These are phyloP conservation scores for Regulus satrapa DNA, from an alignment of 2,113 vertebrate species.

Conservation along the genomic window DNA sequence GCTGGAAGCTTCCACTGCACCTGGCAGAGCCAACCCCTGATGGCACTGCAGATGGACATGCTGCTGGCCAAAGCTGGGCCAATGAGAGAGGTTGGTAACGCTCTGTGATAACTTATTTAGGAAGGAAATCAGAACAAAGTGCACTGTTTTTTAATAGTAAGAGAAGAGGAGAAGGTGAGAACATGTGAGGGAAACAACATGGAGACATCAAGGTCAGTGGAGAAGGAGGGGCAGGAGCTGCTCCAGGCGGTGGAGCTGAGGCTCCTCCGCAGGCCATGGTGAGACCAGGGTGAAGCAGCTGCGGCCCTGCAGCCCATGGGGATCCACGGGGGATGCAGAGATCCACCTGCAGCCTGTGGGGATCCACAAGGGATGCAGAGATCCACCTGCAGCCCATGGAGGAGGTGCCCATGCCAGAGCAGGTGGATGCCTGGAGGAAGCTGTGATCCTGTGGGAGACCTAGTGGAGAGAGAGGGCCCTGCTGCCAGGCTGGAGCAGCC, in stretches of 20 bases:
- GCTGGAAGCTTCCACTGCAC: neutral
- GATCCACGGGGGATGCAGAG: too few species aligned
- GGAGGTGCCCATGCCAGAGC: neutral
- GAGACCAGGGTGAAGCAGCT: neutral
- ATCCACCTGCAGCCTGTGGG: neutral
- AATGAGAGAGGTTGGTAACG: fast-evolving
- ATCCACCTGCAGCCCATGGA: neutral
- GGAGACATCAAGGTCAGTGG: neutral
- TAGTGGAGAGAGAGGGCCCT: neutral
- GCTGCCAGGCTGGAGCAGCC: neutral
- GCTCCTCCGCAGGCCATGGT: neutral
- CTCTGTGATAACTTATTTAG: neutral
- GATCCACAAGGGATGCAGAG: neutral
- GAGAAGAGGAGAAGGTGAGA: neutral
- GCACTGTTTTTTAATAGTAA: neutral
- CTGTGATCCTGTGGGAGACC: neutral
- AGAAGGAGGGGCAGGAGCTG: neutral
- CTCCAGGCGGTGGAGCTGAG: fast-evolving
- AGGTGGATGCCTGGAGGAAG: neutral
- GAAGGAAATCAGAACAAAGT: neutral
- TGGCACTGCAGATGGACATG: neutral
- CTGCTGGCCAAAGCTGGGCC: neutral
- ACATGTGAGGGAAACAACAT: neutral
- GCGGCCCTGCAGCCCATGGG: neutral
- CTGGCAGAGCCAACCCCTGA: neutral